Evolutionary conservation across 2,797 vertebrate genomes (phyloP).

Genomic region (Lycodopsis pacificus): DNA sequence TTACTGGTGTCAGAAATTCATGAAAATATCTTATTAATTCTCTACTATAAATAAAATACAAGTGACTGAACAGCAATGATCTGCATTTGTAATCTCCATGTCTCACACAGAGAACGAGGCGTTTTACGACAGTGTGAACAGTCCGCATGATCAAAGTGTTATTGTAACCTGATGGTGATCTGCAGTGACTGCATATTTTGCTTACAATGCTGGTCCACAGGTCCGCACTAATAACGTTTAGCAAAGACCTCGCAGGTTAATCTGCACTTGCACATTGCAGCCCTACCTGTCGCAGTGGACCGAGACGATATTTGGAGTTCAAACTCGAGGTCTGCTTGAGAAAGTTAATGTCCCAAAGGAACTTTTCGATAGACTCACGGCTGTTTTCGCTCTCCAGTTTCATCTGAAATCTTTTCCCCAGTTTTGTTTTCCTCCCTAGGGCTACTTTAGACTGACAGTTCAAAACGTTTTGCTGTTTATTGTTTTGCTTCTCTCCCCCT

Average conservation of each 20-base stretch:
- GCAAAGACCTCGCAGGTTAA: slow-evolving; percentile 73
- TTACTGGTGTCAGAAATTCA: background rate
- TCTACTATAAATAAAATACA: background rate
- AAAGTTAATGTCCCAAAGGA: slow-evolving; percentile 78
- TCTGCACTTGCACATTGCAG: slow-evolving; percentile 71
- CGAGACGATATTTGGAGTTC: slow-evolving; percentile 74
- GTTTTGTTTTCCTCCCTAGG: slow-evolving; percentile 73
- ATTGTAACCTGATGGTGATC: slow-evolving; percentile 12
- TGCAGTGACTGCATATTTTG: slow-evolving; percentile 37
- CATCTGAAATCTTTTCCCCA: slow-evolving; percentile 73
- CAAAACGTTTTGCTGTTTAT: slow-evolving; percentile 77
- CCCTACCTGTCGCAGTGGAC: slow-evolving; percentile 61
- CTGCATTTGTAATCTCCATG: background rate
- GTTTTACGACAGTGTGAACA: too few species aligned
- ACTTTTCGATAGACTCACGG: slow-evolving; percentile 64
- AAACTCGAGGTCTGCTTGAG: slow-evolving; percentile 70
- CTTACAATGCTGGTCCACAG: slow-evolving; percentile 54
- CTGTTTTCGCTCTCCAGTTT: slow-evolving; percentile 67
- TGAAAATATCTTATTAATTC: background rate
- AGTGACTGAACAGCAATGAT: background rate
- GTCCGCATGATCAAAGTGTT: too few species aligned
- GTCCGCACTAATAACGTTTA: slow-evolving; percentile 57
- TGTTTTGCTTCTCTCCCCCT: slow-evolving; percentile 64
- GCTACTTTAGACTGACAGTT: slow-evolving; percentile 78
- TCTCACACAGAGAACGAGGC: too few species aligned